phyloP scores from a whole-genome alignment of 2,888 invertebrate genomes.

The Calliscelio sp. region DNA sequence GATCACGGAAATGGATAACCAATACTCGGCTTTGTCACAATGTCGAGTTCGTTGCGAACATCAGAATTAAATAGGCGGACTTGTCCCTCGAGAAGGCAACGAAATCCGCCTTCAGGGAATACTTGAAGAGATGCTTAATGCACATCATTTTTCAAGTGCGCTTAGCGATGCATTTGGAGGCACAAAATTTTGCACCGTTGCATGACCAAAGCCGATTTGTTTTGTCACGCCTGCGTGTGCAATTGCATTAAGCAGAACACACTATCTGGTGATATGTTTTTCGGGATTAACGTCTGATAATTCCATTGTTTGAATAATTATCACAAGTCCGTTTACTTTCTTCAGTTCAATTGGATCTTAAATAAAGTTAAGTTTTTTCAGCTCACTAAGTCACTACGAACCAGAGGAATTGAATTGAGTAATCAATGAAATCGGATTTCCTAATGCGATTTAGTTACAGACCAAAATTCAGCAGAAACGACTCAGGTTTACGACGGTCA shows the following conservation, averaged over 20 bases:
- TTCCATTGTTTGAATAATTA: neutral
- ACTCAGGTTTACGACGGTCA: too few species aligned
- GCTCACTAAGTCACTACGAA: too few species aligned
- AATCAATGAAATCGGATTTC: conserved; percentile 42
- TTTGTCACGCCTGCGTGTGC: neutral
- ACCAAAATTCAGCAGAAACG: conserved; percentile 9
- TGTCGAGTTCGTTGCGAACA: conserved; percentile 22
- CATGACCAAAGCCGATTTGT: conserved; percentile 47
- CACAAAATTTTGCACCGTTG: conserved; percentile 22
- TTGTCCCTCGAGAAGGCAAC: conserved; percentile 1
- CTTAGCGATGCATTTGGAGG: conserved; percentile 45
- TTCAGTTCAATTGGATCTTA: too few species aligned
- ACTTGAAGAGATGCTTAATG: conserved; percentile 18
- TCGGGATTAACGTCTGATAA: conserved; percentile 15
- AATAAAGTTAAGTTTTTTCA: too few species aligned
- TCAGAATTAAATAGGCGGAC: conserved; percentile 25
- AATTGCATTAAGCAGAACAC: conserved; percentile 9
- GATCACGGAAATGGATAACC: conserved; percentile 37
- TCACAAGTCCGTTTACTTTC: too few species aligned
- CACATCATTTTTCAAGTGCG: conserved; percentile 33
- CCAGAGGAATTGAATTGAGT: too few species aligned
- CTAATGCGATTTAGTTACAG: conserved; percentile 7
- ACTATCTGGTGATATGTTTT: neutral
- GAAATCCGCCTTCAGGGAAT: conserved; percentile 14
- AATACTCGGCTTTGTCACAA: conserved; percentile 34